Percentiles rank a stretch among this genome's conserved stretches.
Conservation (phyloP, 2,888 invertebrate species). For the Rhorus exstirpatorius region DNA sequence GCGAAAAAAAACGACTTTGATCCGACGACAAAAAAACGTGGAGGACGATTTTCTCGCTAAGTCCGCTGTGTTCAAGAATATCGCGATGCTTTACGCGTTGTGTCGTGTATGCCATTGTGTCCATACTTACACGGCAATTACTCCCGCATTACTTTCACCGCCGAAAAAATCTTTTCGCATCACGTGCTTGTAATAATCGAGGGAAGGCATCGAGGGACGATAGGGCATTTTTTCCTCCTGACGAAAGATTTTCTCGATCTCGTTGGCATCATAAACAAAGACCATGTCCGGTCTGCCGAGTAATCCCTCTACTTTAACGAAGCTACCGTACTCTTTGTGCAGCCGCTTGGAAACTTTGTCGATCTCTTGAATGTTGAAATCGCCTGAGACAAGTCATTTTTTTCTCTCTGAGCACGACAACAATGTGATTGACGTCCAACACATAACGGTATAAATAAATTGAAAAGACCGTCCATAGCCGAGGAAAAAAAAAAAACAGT, state of each 20-base stretch:
- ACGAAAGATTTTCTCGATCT: conserved; percentile 90
- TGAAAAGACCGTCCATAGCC: no score
- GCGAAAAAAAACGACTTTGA: not conserved
- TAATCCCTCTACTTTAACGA: conserved; percentile 90
- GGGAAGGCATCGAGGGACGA: conserved; percentile 92
- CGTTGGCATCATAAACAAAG: conserved; percentile 90
- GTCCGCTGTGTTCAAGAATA: no score
- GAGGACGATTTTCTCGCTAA: conserved; percentile 1
- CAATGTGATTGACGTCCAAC: not conserved
- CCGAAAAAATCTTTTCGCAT: conserved; percentile 90
- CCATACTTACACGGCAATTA: conserved; percentile 92
- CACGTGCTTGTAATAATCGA: conserved; percentile 91
- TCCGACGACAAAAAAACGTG: conserved; percentile 4
- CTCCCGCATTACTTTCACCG: conserved; percentile 89
- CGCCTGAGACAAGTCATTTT: conserved; percentile 85
- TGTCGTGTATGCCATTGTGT: not conserved
- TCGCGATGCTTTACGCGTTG: no score
- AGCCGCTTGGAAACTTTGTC: conserved; percentile 89
- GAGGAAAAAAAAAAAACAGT: no score
- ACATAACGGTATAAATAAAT: no score
- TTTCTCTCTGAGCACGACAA: not conserved
- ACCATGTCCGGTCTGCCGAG: conserved; percentile 92
- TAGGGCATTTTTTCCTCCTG: conserved; percentile 90
- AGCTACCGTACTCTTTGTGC: conserved; percentile 89
- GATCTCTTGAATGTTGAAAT: conserved; percentile 89